Conservation (phyloP, 1,140 invertebrate genomes). For the Bombus turneri region DNA sequence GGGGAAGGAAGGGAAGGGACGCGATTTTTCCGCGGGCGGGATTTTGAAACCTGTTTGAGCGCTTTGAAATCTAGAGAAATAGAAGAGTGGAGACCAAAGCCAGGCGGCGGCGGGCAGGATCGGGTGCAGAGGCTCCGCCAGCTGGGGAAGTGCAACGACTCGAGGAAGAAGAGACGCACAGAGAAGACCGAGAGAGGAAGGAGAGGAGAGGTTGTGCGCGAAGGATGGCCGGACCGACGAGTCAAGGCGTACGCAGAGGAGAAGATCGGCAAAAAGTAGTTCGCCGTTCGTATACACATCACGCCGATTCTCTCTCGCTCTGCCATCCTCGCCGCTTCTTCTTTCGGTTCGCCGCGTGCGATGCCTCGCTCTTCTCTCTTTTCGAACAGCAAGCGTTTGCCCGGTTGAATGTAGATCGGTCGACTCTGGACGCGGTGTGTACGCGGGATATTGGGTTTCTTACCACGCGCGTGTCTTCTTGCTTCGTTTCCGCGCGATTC, state of each 20-base stretch:
- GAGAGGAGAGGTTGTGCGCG: not conserved
- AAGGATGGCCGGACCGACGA: constrained; percentile 71
- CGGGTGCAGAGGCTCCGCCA: constrained; percentile 43
- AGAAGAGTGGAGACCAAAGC: constrained; percentile 76
- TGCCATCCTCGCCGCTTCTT: constrained; percentile 16
- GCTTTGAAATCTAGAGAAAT: constrained; percentile 81
- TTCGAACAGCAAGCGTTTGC: not conserved
- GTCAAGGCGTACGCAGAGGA: constrained; percentile 71
- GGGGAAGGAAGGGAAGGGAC: constrained; percentile 18
- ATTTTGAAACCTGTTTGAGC: constrained; percentile 83
- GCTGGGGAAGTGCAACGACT: constrained; percentile 55
- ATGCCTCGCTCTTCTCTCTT: constrained; percentile 12
- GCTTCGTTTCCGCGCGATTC: constrained; percentile 16
- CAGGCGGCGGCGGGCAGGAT: constrained; percentile 64
- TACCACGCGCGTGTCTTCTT: not conserved
- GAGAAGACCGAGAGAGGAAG: constrained; percentile 54
- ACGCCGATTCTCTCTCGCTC: constrained; percentile 46
- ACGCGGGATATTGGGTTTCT: constrained; percentile 37
- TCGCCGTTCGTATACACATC: constrained; percentile 73
- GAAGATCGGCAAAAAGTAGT: constrained; percentile 79
- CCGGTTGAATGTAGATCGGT: constrained; percentile 35
- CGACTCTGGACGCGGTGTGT: constrained; percentile 20
- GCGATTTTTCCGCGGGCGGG: constrained; percentile 81
- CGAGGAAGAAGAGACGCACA: constrained; percentile 64
- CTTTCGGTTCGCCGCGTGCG: constrained; percentile 11